Conservation (phyloP, 2,113 vertebrate species). For the Myiozetetes cayanensis region DNA sequence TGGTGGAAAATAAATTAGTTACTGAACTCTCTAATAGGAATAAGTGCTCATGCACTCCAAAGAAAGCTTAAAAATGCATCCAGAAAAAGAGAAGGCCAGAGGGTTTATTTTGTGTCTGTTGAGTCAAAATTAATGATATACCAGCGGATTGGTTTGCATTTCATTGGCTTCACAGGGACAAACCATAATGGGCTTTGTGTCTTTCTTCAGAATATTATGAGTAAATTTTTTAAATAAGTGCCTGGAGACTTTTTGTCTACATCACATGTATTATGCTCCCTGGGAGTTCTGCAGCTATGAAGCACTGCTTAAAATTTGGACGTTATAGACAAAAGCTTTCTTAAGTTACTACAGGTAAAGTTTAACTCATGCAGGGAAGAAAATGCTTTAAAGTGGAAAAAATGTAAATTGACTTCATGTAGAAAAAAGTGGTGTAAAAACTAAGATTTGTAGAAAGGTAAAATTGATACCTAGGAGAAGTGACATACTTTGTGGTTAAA, state of each 20-base stretch:
- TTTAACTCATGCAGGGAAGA: neutral
- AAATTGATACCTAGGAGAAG: neutral
- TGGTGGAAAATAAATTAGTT: neutral
- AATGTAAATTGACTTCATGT: neutral
- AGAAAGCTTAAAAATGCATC: neutral
- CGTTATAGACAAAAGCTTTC: neutral
- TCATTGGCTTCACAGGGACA: neutral
- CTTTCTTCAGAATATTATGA: neutral
- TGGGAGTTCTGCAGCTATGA: neutral
- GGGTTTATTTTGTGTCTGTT: neutral
- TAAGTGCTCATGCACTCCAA: neutral
- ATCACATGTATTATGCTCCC: accelerated
- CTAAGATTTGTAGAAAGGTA: neutral
- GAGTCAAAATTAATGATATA: neutral
- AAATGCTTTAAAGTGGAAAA: neutral
- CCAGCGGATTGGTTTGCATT: neutral
- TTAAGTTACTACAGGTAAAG: neutral
- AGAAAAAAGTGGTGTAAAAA: neutral
- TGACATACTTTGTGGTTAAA: neutral
- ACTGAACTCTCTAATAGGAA: neutral
- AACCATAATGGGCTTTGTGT: neutral
- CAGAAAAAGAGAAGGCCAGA: neutral
- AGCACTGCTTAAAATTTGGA: neutral
- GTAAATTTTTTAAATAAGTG: neutral
- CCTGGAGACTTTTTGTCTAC: neutral